Percentiles rank a stretch among this genome's conserved stretches.
phyloP scores from a whole-genome alignment of 2,797 vertebrate species.

The Microctenopoma steveboyesi region DNA sequence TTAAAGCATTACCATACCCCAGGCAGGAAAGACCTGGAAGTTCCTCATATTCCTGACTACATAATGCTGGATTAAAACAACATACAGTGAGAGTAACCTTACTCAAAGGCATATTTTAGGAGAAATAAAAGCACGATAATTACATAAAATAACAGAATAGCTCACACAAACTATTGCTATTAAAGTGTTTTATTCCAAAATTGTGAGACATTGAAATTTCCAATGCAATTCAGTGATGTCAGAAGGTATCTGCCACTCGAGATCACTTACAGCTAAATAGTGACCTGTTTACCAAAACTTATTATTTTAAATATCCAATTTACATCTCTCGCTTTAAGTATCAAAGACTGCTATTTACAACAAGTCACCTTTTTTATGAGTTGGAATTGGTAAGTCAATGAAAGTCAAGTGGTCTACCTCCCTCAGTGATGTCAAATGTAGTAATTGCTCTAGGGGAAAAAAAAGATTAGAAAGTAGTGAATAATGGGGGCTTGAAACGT shows the following conservation, averaged over 20 bases:
- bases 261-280: constrained; percentile 17
- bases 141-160: background rate
- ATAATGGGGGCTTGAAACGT: background rate
- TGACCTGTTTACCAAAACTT: constrained; percentile 10
- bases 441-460: background rate
- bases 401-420: no score
- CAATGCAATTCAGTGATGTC: background rate
- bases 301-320: background rate
- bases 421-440: no score
- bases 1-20: background rate
- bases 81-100: background rate
- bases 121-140: background rate
- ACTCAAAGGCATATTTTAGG: background rate
- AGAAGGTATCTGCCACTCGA: constrained; percentile 17
- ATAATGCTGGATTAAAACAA: background rate
- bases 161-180: background rate
- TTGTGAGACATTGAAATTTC: no score
- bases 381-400: no score
- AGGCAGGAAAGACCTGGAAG: background rate
- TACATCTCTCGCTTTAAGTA: background rate
- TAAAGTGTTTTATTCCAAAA: background rate
- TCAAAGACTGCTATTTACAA: background rate
- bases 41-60: constrained; percentile 19
- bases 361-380: no score
- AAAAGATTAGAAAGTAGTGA: background rate